Base-by-base conservation (phyloP, 2,888 invertebrate genomes). In the Drosophila quinaria region DNA sequence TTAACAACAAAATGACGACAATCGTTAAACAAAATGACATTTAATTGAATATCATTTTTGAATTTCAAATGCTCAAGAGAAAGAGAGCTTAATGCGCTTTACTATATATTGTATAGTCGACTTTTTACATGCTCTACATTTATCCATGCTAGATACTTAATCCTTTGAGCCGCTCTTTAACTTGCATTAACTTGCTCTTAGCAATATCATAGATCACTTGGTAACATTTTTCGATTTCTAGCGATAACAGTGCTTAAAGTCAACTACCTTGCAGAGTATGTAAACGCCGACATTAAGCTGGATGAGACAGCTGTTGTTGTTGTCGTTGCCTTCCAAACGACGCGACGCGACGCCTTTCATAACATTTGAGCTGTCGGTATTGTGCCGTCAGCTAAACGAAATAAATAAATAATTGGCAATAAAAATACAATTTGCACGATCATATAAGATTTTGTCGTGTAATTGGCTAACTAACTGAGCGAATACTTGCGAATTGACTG, bases 401-500 rank as follows among this genome's bases (percentile, higher is more conserved):
- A 85, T 85, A 87, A 86, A 88, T 88, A 85, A 86, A 83, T 86
- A 88, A 88, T 88, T 86, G 87, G 74, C 89, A 86, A 86, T 86
- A 86, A 83, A 86, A 86, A 86, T 83, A 83, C 89, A 86, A 86
- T 86, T 86, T 86, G 89, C 89, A 87, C 89, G 85, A 86, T 86
- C 89, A 81, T 86, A 87, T 84, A 81, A 74, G 81, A 74, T 80
- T 86, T 74, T 84, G 84, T 74, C 74, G 56, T 82, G 80, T 87
- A 73, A 81, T 81, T 84, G 80, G 82, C 80, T 78, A 71, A 68
- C 83, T 77, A 71, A 82, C 67, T 69, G 63, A 68, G 15, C 52
- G 67, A 25, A 22, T 10, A 41, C 39, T 46, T 58, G 47, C 58
- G 54, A 67, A 67, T 49, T 66, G 58, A 44, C 47, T 29, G 44